Conservation (phyloP, 1,140 invertebrate species). For the Andrena cerasifolii region DNA sequence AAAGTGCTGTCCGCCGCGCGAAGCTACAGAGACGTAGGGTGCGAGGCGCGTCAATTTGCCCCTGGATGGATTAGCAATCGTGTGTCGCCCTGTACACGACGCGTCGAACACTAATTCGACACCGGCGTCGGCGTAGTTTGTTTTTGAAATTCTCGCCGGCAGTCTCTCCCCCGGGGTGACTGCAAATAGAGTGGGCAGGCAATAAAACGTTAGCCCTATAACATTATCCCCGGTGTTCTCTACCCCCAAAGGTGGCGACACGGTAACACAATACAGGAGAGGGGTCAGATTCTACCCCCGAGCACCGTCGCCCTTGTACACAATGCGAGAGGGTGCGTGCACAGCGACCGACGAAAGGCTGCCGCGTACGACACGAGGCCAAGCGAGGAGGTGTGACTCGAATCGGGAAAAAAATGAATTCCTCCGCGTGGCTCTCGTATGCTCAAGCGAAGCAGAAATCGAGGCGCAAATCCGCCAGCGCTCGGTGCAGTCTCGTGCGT, state of each 20-base stretch:
- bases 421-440: conserved; percentile 9
- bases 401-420: conserved; percentile 44
- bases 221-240: conserved; percentile 69
- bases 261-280: conserved; percentile 73
- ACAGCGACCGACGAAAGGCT: conserved; percentile 37
- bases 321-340: conserved; percentile 44
- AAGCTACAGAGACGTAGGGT: too few relatives aligned
- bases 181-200: conserved; percentile 68
- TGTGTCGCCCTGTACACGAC: neutral
- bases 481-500: conserved; percentile 1
- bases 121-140: conserved; percentile 37
- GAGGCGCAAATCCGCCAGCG: neutral
- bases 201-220: conserved; percentile 70
- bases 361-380: conserved; percentile 35
- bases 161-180: conserved; percentile 48
- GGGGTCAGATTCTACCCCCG: conserved; percentile 74
- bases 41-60: too few relatives aligned
- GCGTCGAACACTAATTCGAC: conserved; percentile 33
- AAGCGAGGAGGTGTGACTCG: conserved; percentile 54
- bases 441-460: neutral
- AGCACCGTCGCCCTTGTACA: conserved; percentile 61
- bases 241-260: conserved; percentile 70
- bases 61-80: too few relatives aligned
- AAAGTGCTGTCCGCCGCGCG: too few relatives aligned
- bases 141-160: conserved; percentile 53